Evolutionary conservation across 2,113 vertebrate species (phyloP).

Genomic region (Gadus chalcogrammus): DNA sequence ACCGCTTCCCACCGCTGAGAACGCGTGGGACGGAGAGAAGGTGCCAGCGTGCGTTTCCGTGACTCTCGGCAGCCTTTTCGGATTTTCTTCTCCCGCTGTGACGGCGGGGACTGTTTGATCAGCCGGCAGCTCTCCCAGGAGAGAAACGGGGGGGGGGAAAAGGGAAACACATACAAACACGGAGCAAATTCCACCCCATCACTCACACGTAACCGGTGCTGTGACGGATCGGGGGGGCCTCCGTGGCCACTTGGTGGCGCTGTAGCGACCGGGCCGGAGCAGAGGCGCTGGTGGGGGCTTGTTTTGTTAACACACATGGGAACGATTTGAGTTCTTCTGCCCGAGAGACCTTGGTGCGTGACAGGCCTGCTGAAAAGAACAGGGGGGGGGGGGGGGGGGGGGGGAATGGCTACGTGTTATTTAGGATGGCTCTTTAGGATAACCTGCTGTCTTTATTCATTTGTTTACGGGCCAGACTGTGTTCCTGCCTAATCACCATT

Average conservation of each 20-base stretch:
- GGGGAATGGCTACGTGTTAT: slow-evolving; percentile 8
- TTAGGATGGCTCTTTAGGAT: slow-evolving; percentile 21
- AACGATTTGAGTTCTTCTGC: slow-evolving; percentile 53
- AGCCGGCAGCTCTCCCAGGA: slow-evolving; percentile 26
- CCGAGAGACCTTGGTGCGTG: slow-evolving; percentile 49
- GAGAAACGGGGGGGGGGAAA: neutral
- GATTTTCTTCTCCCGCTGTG: slow-evolving; percentile 40
- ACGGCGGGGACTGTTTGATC: slow-evolving; percentile 31
- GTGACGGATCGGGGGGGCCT: too few relatives aligned
- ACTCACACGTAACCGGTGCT: slow-evolving; percentile 17
- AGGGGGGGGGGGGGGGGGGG: slow-evolving; percentile 32
- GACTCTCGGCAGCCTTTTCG: slow-evolving; percentile 32
- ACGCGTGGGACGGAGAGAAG: slow-evolving; percentile 17
- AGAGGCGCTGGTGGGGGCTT: slow-evolving; percentile 4
- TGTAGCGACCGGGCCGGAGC: slow-evolving; percentile 22
- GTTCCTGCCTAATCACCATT: too few relatives aligned
- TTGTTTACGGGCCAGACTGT: too few relatives aligned
- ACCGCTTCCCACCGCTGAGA: slow-evolving; percentile 18
- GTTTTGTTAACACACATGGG: slow-evolving; percentile 53
- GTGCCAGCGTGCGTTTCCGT: neutral
- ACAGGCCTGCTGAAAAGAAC: slow-evolving; percentile 54
- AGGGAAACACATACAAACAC: too few relatives aligned
- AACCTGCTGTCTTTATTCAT: slow-evolving; percentile 10
- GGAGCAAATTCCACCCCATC: slow-evolving; percentile 2
- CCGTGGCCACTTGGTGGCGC: slow-evolving; percentile 44